Base-by-base conservation (phyloP, 2,113 vertebrate species). In the Seriola dumerili region DNA sequence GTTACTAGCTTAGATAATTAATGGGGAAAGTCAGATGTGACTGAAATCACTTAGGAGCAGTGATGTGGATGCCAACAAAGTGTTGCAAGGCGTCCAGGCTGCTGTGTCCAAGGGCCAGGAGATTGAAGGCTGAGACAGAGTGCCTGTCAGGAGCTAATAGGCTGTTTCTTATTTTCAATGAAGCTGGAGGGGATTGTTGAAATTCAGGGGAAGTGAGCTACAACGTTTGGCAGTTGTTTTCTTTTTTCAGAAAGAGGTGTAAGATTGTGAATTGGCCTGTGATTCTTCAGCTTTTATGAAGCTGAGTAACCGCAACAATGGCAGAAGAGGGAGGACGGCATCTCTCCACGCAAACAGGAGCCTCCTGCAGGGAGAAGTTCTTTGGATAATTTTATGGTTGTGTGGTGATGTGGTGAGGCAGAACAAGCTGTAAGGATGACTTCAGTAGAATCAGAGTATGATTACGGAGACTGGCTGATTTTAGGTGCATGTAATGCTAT, bases 11-110 rank as follows among this genome's bases (percentile, higher is more conserved):
- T 14, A 76, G 54, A 76, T 32, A 79, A 59, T 58, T 63, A 76
- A 80, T 74, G 59, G 64, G 25, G 46, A 70, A 63, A 72, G 86
- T 72, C 75, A 72, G 65, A 57, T 52, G 62, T 69, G 82, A 78
- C 64, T 40, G 38, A 68, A 78, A 59, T 38, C 73, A 54, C 63
- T 74, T 46, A 76, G 40, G 0, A 76, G 66, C 36, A 10, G 50
- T 29, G 61, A 76, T 63, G 55, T 19, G 46, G 66, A 76, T 12
- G 67, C 66, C 36, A 66, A 14, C 52, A n/a, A 14, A 59, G 44
- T 29, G 46, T 7, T 63, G 44, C 14, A 25, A 46, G n/a, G 8
- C 10, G 8, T 9, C 40, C 8, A 42, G 40, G 8, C 40, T 42
- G 40, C 8, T 42, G 40, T 42, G 40, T 42, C 40, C 9, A 8